phyloP scores from a whole-genome alignment of 2,113 vertebrate species.

The Collichthys lucidus region DNA sequence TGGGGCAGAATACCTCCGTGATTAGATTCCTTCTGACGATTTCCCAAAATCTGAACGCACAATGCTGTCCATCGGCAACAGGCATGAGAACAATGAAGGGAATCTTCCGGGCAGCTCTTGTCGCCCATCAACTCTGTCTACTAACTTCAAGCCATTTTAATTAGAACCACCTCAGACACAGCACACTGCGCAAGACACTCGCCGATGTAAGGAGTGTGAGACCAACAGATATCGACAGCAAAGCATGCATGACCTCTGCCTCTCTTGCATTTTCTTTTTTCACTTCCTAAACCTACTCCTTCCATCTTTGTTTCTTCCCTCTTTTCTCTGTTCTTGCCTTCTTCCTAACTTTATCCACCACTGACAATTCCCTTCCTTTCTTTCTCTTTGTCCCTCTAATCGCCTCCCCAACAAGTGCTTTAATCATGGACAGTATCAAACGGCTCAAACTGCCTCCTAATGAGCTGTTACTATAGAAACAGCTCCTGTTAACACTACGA shows the following conservation, averaged over 20 bases:
- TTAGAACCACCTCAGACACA: conserved; percentile 42
- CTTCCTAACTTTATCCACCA: conserved; percentile 21
- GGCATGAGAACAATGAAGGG: conserved; percentile 52
- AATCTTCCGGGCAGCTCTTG: conserved; percentile 44
- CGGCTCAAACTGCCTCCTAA: conserved; percentile 78
- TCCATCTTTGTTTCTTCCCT: neutral
- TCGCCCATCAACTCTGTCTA: conserved; percentile 36
- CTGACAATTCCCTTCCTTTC: conserved; percentile 17
- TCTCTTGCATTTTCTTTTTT: conserved; percentile 18
- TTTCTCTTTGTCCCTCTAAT: conserved; percentile 37
- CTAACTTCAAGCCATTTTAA: conserved; percentile 61
- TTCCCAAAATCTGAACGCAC: conserved; percentile 64
- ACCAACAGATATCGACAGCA: conserved; percentile 10
- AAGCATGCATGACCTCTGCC: conserved; percentile 34
- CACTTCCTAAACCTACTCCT: neutral
- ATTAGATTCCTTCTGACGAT: conserved; percentile 77
- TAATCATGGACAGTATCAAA: conserved; percentile 82
- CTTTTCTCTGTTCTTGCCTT: conserved; percentile 22
- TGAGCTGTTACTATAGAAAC: conserved; percentile 85
- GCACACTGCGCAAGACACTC: conserved; percentile 3
- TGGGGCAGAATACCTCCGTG: conserved; percentile 64
- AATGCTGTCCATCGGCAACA: conserved; percentile 49
- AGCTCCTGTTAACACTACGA: conserved; percentile 64
- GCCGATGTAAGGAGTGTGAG: conserved; percentile 20
- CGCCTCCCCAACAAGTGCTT: conserved; percentile 58